Evolutionary conservation across 1,140 invertebrate species (phyloP), one percentile per base, ranked within the genome.

Genomic region (Diprion similis): DNA sequence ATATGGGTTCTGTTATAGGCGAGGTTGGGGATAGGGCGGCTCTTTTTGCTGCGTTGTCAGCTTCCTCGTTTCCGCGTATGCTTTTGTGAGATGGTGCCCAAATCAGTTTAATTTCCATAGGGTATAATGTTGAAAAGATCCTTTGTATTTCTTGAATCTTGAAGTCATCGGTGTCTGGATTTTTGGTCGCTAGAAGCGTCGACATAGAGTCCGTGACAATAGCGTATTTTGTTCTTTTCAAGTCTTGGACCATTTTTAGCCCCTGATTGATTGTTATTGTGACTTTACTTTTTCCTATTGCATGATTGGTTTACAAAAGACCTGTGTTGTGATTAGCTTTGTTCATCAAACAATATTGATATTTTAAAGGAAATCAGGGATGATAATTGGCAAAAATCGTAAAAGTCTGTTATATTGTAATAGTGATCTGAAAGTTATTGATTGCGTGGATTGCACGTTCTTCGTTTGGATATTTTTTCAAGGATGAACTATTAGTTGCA

Each of bases 221-320:
- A 10, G 15, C 48, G 0, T 10, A 10, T 1, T 51, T 51, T 51
- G 10, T 15, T 51, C 10, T 10, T 51, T 51, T 10, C 48, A 15
- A 10, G 15, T 51, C 48, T 51, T 51, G 48, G 1, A 15, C 48
- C 15, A 51, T 10, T 51, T 51, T 51, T 10, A 48, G 4, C 46
- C 65, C 72, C 47, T 73, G 15, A n/a, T n/a, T 15, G 46, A 73
- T 73, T 19, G 66, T 37, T 37, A 37, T 37, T 37, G 24, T 37
- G 2, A 37, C 24, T 37, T 37, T 1, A 37, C 24, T 37, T 37
- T 37, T 37, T 37, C 6, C 6, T 6, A 37, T 37, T 37, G 24
- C 24, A 37, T 37, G 6, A 37, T 37, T 6, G 6, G 24, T 3
- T 37, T 1, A 37, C 24, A 6, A 3, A 37, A 37, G 24, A 37